Evolutionary conservation across 2,797 vertebrate genomes (phyloP).

Genomic region (Brachymystax lenok): DNA sequence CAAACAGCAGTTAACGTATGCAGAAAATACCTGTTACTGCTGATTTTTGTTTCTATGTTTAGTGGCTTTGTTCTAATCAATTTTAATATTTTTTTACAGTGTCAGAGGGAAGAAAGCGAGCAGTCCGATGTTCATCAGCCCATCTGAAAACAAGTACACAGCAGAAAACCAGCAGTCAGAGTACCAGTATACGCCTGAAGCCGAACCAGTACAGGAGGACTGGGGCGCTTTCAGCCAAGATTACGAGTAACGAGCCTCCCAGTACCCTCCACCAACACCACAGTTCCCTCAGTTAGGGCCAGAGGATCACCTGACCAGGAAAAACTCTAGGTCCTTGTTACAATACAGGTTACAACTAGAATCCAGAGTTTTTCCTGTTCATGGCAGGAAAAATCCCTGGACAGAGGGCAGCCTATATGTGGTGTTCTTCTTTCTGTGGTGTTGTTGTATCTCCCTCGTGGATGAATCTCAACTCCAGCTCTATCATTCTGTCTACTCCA

Average conservation of each 20-base stretch:
- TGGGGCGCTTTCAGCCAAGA: slow-evolving; percentile 59
- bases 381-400: neutral
- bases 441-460: neutral
- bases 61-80: neutral
- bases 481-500: neutral
- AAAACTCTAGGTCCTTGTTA: neutral
- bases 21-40: neutral
- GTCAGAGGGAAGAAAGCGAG: slow-evolving; percentile 66
- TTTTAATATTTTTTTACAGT: neutral
- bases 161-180: neutral
- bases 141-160: slow-evolving; percentile 7
- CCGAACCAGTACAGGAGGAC: slow-evolving; percentile 31
- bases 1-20: neutral
- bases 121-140: slow-evolving; percentile 18
- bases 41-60: neutral
- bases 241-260: slow-evolving; percentile 41
- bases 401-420: neutral
- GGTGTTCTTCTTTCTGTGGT: neutral
- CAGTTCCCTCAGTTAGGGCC: neutral
- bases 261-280: neutral
- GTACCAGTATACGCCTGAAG: neutral
- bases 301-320: neutral
- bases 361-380: neutral
- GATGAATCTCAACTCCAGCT: slow-evolving; percentile 2
- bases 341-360: neutral